Evolutionary conservation across 2,113 vertebrate species (phyloP).

Genomic region (Pluvialis apricaria): DNA sequence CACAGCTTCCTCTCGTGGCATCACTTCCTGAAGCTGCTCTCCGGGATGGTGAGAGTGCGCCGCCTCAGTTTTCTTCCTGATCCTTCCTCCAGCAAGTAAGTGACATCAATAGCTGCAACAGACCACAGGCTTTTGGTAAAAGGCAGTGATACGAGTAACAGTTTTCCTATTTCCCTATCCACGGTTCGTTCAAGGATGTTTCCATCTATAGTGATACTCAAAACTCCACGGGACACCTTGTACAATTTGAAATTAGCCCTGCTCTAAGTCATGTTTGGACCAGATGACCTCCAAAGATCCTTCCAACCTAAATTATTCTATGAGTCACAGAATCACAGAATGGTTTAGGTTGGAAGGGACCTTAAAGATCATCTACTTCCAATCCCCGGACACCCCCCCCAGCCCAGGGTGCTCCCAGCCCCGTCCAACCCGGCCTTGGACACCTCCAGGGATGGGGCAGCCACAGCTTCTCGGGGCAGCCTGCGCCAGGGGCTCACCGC

Average conservation of each 20-base stretch:
- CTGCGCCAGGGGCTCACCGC: too few relatives aligned
- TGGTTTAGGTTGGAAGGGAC: too few relatives aligned
- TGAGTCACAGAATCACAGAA: too few relatives aligned
- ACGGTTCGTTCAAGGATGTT: neutral
- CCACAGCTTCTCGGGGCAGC: too few relatives aligned
- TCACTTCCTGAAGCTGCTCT: conserved; percentile 92
- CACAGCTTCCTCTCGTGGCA: neutral
- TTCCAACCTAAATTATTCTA: neutral
- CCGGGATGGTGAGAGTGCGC: conserved; percentile 86
- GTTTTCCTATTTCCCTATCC: neutral
- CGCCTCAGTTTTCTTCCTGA: conserved; percentile 88
- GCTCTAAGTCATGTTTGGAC: neutral
- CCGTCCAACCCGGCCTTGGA: too few relatives aligned
- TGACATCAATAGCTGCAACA: conserved; percentile 93
- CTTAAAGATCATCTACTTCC: too few relatives aligned
- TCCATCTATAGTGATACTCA: neutral
- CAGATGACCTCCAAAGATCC: neutral
- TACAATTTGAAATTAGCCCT: neutral
- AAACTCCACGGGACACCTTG: neutral
- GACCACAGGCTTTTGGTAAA: neutral
- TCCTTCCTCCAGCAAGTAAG: conserved; percentile 94
- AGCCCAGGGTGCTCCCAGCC: too few relatives aligned
- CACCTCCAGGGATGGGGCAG: too few relatives aligned
- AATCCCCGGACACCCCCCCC: too few relatives aligned
- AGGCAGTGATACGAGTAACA: fast-evolving